phyloP scores from a whole-genome alignment of 1,140 invertebrate genomes.

The Eubasilissa regina region DNA sequence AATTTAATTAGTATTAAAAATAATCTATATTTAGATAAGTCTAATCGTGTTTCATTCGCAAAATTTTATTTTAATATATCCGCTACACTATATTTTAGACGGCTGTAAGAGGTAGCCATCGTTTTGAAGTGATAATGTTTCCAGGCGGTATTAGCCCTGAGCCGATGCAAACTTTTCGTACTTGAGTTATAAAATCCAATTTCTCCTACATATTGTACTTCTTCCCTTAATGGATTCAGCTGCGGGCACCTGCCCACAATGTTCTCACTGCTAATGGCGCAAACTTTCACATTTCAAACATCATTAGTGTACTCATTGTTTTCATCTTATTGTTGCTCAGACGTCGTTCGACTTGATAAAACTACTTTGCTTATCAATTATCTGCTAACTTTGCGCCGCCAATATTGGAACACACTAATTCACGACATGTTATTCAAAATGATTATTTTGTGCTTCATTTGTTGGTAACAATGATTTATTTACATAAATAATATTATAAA shows the following conservation, averaged over 20 bases:
- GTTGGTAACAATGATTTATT: too few relatives aligned
- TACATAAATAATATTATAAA: too few relatives aligned
- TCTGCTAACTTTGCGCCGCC: neutral
- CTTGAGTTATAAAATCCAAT: neutral
- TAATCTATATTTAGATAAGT: too few relatives aligned
- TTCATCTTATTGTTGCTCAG: constrained; percentile 3
- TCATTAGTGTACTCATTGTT: constrained; percentile 30
- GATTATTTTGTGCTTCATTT: too few relatives aligned
- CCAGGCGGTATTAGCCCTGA: neutral
- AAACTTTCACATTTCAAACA: constrained; percentile 32
- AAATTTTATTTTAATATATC: too few relatives aligned
- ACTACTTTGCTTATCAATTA: constrained; percentile 31
- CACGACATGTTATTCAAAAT: too few relatives aligned
- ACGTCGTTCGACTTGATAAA: constrained; percentile 7
- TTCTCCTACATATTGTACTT: neutral
- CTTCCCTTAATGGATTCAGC: neutral
- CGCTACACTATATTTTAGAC: too few relatives aligned
- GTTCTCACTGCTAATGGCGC: constrained; percentile 15
- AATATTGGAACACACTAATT: too few relatives aligned
- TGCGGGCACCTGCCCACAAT: constrained; percentile 16
- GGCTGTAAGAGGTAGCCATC: too few relatives aligned
- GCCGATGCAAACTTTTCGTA: neutral
- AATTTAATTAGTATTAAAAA: too few relatives aligned
- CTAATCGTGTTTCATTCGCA: too few relatives aligned
- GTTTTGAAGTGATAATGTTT: too few relatives aligned